Evolutionary conservation across 2,888 invertebrate genomes (phyloP).

Genomic region (Erebia ligea): DNA sequence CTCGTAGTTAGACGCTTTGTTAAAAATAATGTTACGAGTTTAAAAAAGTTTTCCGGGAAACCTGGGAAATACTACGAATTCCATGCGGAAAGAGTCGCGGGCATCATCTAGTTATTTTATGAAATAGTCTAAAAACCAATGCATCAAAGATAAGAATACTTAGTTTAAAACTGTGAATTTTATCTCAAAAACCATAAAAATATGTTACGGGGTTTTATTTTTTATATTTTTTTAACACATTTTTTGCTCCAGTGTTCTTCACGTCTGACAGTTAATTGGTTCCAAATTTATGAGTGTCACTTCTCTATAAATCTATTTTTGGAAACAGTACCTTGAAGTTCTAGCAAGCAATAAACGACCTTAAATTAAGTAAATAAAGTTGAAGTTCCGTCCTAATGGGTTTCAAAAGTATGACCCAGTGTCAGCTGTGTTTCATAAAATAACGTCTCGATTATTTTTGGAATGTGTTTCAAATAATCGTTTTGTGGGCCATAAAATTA

Average conservation of each 20-base stretch:
- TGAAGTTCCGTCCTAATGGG: not conserved
- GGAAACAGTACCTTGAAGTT: not conserved
- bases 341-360: not conserved
- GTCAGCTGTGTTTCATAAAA: conserved; percentile 17
- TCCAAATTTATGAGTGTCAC: conserved; percentile 56
- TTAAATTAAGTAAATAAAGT: not conserved
- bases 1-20: conserved; percentile 22
- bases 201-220: not conserved
- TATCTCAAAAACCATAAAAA: conserved; percentile 11
- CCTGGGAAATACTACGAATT: conserved; percentile 30
- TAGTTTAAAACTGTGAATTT: not conserved
- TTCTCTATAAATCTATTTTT: conserved; percentile 41
- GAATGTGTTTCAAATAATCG: conserved; percentile 11
- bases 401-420: conserved; percentile 4
- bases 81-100: too few relatives aligned
- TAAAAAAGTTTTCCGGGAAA: conserved; percentile 24
- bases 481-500: conserved; percentile 1
- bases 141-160: not conserved
- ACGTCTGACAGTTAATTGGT: conserved; percentile 62
- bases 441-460: conserved; percentile 8
- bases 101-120: too few relatives aligned
- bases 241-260: conserved; percentile 46
- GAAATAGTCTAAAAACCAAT: not conserved
- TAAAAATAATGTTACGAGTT: too few relatives aligned
- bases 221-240: conserved; percentile 18